These are phyloP conservation scores for Operophtera brumata DNA, from an alignment of 2,888 invertebrate genomes.

Conservation along the genomic window DNA sequence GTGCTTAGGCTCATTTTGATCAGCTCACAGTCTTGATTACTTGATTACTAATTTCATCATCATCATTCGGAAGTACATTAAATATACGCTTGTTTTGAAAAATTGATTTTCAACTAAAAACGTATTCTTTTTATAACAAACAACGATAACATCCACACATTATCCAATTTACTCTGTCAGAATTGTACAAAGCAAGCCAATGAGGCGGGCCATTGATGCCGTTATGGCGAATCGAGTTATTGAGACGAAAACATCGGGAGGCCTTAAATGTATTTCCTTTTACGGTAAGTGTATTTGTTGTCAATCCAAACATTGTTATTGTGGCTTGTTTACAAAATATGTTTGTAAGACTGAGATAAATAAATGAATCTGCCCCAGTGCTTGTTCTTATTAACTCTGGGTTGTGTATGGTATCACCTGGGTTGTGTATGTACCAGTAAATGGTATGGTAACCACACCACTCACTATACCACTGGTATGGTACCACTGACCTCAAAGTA, in stretches of 20 bases:
- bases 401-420: no score
- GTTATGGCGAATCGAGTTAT: slow-evolving; percentile 44
- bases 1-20: no score
- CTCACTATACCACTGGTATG: no score
- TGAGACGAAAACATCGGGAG: slow-evolving; percentile 27
- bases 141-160: slow-evolving; percentile 33
- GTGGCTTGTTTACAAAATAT: slow-evolving; percentile 9
- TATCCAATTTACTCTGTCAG: slow-evolving; percentile 57
- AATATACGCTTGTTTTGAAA: no score
- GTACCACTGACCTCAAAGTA: no score
- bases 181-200: slow-evolving; percentile 55
- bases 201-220: slow-evolving; percentile 57
- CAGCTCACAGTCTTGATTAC: no score
- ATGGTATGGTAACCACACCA: no score
- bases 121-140: no score
- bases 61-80: no score
- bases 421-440: no score
- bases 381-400: neutral
- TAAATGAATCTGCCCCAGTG: neutral
- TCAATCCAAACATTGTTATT: slow-evolving; percentile 25
- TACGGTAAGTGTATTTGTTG: slow-evolving; percentile 32
- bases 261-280: slow-evolving; percentile 28
- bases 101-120: no score
- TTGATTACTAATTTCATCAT: no score
- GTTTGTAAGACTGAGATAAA: neutral